Evolutionary conservation across 2,888 invertebrate species (phyloP), one percentile per base, ranked within the genome.

Genomic region (Ashinkailepas kermadecensis): DNA sequence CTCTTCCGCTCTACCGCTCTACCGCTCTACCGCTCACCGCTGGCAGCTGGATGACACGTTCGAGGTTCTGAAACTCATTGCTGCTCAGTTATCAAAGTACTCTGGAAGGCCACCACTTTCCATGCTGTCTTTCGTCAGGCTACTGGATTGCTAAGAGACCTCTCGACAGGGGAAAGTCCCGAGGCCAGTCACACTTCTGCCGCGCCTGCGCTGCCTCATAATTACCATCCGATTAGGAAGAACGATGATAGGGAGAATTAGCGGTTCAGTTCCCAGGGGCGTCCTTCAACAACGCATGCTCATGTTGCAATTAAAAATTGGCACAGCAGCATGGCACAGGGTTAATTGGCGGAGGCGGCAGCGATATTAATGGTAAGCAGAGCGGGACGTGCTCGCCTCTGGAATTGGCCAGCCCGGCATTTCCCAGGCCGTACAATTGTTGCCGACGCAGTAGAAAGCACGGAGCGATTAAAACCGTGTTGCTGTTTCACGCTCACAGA

Each of bases 301-400:
- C 70, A 39, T 39, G 39, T 70, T 70, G 70, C 70, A 70, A 70
- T 70, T 70, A 70, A 70, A 70, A 70, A 70, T 70, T 15, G 70
- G 70, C 13, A 12, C 39, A 39, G 39, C 39, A 23, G 39, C 15
- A 39, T 39, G 70, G 39, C 39, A 6, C 25, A 15, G 23, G 39
- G 23, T 6, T 70, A 70, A 70, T 70, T 70, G 70, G 25, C 70
- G 23, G 70, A 8, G 70, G 39, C 15, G 1, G 67, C 12, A 13
- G 10, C 39, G 8, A 23, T 70, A 39, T 70, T 70, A 39, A 70
- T 70, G 70, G 39, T 15, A 39, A 39, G 25, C 70, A 15, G 70
- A 15, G 10, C 13, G 39, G 70, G 39, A 12, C 70, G 39, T 25
- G 39, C 12, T 39, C 39, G 70, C 23, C 9, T 10, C 4, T 39